A percentile compares a stretch with the other conserved stretches of the same genome.
These are phyloP conservation scores for Calameuta pallipes DNA, from an alignment of 2,888 invertebrate species.

Conservation along the genomic window DNA sequence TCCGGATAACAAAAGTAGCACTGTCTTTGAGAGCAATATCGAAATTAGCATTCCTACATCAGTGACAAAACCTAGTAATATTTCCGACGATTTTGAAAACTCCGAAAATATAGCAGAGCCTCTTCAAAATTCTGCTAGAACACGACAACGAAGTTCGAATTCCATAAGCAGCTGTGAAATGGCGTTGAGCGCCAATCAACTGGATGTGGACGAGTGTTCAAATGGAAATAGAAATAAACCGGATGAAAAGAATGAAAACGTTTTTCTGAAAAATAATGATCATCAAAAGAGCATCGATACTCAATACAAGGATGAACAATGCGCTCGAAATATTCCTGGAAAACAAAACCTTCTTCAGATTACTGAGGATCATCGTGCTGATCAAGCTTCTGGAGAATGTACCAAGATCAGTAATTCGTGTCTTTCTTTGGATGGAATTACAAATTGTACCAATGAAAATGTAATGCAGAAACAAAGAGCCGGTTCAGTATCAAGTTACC, in stretches of 20 bases:
- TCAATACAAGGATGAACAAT: slow-evolving; percentile 18
- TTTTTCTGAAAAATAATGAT: slow-evolving; percentile 24
- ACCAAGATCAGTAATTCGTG: neutral
- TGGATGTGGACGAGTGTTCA: slow-evolving; percentile 54
- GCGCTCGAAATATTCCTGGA: slow-evolving; percentile 16
- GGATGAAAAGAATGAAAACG: slow-evolving; percentile 24
- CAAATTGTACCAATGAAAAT: slow-evolving; percentile 10
- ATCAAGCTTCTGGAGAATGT: no score
- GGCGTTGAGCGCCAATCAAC: slow-evolving; percentile 58
- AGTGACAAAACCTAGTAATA: slow-evolving; percentile 48
- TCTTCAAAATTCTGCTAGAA: slow-evolving; percentile 32
- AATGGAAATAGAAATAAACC: slow-evolving; percentile 34
- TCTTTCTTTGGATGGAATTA: slow-evolving; percentile 9
- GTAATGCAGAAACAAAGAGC: slow-evolving; percentile 31
- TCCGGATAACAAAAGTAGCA: neutral
- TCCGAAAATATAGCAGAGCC: slow-evolving; percentile 29
- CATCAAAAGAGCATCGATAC: slow-evolving; percentile 26
- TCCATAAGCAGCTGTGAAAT: slow-evolving; percentile 65
- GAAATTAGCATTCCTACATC: slow-evolving; percentile 61
- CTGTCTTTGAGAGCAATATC: slow-evolving; percentile 48
- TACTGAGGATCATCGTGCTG: neutral
- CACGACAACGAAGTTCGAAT: slow-evolving; percentile 59
- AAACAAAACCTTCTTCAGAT: slow-evolving; percentile 19
- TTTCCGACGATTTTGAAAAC: slow-evolving; percentile 27
- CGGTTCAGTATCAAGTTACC: slow-evolving; percentile 39